Base-by-base conservation (phyloP, 92 coral and sea anemone genomes). In the Siderastrea siderea region DNA sequence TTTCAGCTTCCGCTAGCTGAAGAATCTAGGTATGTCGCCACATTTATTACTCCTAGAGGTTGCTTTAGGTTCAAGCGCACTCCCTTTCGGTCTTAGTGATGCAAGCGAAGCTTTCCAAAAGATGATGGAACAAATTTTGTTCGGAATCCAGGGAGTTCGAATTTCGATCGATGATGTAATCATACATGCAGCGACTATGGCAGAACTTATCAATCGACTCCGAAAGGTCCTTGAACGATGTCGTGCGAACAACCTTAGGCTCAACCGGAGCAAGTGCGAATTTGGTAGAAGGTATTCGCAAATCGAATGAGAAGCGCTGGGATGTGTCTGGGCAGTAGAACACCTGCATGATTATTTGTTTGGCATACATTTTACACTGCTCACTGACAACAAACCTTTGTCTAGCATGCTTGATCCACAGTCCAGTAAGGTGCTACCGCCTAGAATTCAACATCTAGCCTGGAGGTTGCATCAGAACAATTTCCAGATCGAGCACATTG, bases 151-250 rank as follows among this genome's bases (percentile, higher is more conserved):
- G 68, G 90, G 74, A 66, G 79, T 54, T n/a, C 81, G 5, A 48
- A 90, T 90, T 64, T 90, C 83, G 46, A 47, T 83, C 11, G 92
- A 90, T 50, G 83, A 84, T 51, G 93, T 90, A 47, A 85, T 90
- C 1, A 72, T 85, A 5, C 79, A 90, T 45, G 93, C 83, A 2
- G 87, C 58, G 11, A 80, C 87, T 14, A 81, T 73, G 73, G 67
- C 62, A 58, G 91, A 88, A 65, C 72, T 88, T 51, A 49, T 82
- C 47, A 47, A 45, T 19, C 19, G 88, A 38, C 7, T 88, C 44
- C 57, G 88, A 38, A 60, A 49, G 26, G 92, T 82, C 71, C 82
- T 88, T 49, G 88, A 82, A 51, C 75, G 78, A 71, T 75, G 73
- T 63, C 75, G 87, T 45, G 51, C 38, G 65, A 58, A 59, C 75